Evolutionary conservation across 2,888 invertebrate species (phyloP).

Genomic region (Polydesmus complanatus): DNA sequence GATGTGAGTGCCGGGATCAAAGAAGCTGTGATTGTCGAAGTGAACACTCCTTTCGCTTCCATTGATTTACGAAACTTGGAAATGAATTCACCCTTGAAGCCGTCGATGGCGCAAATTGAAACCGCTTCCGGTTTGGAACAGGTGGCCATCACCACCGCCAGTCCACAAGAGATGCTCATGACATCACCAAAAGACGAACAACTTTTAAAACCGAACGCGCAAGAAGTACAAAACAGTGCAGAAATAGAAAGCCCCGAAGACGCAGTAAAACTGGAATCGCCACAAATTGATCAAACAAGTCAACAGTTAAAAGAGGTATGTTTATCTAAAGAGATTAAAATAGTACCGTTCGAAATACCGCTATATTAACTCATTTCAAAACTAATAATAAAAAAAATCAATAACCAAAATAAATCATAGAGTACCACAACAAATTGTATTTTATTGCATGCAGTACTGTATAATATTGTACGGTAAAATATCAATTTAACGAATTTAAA

Average conservation of each 20-base stretch:
- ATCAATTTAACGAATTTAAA: too few species aligned
- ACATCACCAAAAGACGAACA: not conserved
- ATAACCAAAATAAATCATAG: too few species aligned
- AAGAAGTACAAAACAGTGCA: not conserved
- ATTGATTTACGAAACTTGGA: not conserved
- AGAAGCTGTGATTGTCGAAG: not conserved
- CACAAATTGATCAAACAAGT: not conserved
- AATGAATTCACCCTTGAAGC: not conserved
- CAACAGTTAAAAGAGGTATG: too few species aligned
- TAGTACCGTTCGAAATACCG: not conserved
- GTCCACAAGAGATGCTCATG: not conserved
- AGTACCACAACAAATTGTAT: too few species aligned
- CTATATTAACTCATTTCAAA: too few species aligned
- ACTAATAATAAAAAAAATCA: too few species aligned
- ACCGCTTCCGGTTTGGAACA: not conserved
- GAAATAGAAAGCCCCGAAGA: not conserved
- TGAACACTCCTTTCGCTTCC: not conserved
- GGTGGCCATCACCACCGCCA: not conserved
- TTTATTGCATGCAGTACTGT: too few species aligned
- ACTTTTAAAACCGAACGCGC: not conserved
- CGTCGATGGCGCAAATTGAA: not conserved
- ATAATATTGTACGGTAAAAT: too few species aligned
- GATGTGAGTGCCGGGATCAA: not conserved
- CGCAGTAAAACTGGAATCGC: not conserved
- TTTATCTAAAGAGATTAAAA: not conserved